phyloP scores from a whole-genome alignment of 2,797 vertebrate genomes.

The Propithecus deckenii region DNA sequence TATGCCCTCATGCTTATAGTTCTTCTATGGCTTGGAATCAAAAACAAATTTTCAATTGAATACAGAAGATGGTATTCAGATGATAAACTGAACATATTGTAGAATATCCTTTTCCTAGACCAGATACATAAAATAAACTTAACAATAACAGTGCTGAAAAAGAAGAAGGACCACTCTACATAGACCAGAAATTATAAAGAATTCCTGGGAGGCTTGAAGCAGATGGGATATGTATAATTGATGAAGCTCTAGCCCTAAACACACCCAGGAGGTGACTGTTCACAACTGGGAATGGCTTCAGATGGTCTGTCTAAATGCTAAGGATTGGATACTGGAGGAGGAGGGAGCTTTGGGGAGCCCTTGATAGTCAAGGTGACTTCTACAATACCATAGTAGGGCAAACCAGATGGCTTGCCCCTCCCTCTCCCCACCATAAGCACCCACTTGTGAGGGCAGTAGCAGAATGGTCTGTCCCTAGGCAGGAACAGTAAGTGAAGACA shows the following conservation, averaged over 20 bases:
- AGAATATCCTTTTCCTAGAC: not conserved
- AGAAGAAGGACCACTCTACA: not conserved
- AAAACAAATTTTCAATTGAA: slow-evolving; percentile 55
- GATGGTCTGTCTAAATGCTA: not conserved
- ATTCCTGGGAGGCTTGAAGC: slow-evolving; percentile 38
- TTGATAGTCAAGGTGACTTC: not conserved
- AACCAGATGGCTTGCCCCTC: not conserved
- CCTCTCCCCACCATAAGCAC: not conserved
- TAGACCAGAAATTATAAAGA: slow-evolving; percentile 17
- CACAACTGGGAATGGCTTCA: not conserved
- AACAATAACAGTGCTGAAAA: not conserved
- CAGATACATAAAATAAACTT: slow-evolving; percentile 35
- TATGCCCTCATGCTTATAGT: not conserved
- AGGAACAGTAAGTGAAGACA: not conserved
- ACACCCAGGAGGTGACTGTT: not conserved
- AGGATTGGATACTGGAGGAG: not conserved
- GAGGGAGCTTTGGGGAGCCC: not conserved
- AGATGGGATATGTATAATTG: slow-evolving; percentile 60
- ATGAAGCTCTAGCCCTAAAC: not conserved
- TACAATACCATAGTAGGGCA: not conserved
- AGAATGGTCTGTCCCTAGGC: not conserved
- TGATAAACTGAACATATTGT: slow-evolving; percentile 10
- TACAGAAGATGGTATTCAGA: slow-evolving; percentile 42
- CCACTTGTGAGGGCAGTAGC: not conserved
- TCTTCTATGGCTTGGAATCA: slow-evolving; percentile 32